Conservation (phyloP, 2,888 invertebrate genomes). For the Eilema sororculum region DNA sequence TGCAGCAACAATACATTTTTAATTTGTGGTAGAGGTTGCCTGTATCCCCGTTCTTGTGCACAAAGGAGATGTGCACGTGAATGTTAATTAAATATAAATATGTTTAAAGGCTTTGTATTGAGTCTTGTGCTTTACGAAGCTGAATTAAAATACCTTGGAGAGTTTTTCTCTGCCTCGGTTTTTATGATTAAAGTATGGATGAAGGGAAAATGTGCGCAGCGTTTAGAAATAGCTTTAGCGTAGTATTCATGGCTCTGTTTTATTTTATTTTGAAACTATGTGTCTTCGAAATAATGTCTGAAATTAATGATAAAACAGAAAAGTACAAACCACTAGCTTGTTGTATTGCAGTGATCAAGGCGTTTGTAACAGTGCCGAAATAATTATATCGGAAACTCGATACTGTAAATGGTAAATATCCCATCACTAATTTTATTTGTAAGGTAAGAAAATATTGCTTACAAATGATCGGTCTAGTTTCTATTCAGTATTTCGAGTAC, state of each 20-base stretch:
- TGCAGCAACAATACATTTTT: slow-evolving; percentile 63
- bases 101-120: slow-evolving; percentile 48
- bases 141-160: slow-evolving; percentile 37
- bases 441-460: too few species aligned
- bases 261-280: background rate
- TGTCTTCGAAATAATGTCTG: background rate
- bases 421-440: background rate
- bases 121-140: slow-evolving; percentile 31
- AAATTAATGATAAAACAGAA: background rate
- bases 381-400: background rate
- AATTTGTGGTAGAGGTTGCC: slow-evolving; percentile 59
- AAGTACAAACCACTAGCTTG: background rate
- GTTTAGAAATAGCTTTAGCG: slow-evolving; percentile 18
- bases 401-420: background rate
- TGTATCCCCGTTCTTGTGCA: slow-evolving; percentile 67
- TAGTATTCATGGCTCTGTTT: slow-evolving; percentile 1
- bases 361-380: background rate
- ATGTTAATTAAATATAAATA: slow-evolving; percentile 83
- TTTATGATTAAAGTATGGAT: slow-evolving; percentile 16
- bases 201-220: slow-evolving; percentile 12
- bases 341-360: background rate
- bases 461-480: too few species aligned
- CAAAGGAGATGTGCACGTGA: slow-evolving; percentile 76
- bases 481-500: too few species aligned
- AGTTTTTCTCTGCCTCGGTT: slow-evolving; percentile 40